Percentiles rank a stretch among this genome's conserved stretches.
Evolutionary conservation across 2,797 vertebrate species (phyloP).

Genomic region (Gymnopithys bicolor): DNA sequence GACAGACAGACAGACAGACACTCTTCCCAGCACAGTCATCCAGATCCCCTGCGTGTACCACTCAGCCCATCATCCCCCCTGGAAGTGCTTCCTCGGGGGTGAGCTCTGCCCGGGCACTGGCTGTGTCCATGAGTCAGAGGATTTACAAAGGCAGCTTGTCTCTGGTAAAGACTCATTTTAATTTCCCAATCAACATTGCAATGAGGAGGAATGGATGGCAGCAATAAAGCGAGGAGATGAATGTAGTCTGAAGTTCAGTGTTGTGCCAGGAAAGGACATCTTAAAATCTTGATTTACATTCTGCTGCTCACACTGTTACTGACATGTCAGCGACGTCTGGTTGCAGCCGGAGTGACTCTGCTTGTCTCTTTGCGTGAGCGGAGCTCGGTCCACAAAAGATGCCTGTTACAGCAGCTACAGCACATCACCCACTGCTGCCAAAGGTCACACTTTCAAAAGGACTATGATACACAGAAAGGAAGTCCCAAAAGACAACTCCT

Average conservation of each 20-base stretch:
- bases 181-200: slow-evolving; percentile 18
- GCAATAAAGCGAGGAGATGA: not conserved
- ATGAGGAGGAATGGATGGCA: not conserved
- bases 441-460: not conserved
- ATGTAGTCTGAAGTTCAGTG: slow-evolving; percentile 1
- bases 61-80: not conserved
- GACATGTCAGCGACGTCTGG: not conserved
- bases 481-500: not conserved
- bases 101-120: rapidly evolving
- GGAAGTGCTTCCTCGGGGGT: rapidly evolving
- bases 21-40: not conserved
- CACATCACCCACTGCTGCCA: not conserved
- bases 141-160: not conserved
- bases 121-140: not conserved
- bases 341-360: not conserved
- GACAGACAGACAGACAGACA: not conserved
- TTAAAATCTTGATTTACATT: slow-evolving; percentile 36
- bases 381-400: not conserved
- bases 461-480: not conserved
- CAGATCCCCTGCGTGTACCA: not conserved
- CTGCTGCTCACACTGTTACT: not conserved
- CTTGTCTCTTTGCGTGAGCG: not conserved
- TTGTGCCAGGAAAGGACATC: not conserved
- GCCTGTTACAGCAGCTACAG: not conserved
- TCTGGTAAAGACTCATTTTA: not conserved